Conservation (phyloP, 2,797 vertebrate species). For the Lates japonicus region DNA sequence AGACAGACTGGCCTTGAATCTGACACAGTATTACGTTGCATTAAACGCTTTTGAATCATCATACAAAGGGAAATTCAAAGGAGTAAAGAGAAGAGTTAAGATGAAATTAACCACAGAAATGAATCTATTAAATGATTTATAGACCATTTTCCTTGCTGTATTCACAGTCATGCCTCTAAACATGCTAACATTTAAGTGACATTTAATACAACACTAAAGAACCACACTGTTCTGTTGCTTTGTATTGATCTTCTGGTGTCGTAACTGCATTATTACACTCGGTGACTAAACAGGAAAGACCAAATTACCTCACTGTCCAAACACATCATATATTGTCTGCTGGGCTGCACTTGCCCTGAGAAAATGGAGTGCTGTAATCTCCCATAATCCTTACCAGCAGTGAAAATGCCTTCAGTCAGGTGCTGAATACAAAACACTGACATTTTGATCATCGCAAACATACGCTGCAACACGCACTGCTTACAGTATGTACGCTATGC, state of each 20-base stretch:
- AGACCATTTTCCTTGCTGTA: not conserved
- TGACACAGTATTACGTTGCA: not conserved
- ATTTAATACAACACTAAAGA: slow-evolving; percentile 18
- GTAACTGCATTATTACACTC: slow-evolving; percentile 27
- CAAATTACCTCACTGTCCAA: slow-evolving; percentile 52
- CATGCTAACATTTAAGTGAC: not conserved
- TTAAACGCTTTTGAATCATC: not conserved
- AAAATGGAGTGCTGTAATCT: slow-evolving; percentile 76
- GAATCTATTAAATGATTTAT: not conserved
- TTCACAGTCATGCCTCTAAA: not conserved
- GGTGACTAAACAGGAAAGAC: slow-evolving; percentile 38
- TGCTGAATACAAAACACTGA: slow-evolving; percentile 61
- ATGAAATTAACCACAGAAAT: not conserved
- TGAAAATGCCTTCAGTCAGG: slow-evolving; percentile 68
- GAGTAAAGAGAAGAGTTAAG: not conserved
- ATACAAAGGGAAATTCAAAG: not conserved
- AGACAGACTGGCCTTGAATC: not conserved
- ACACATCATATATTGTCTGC: slow-evolving; percentile 52
- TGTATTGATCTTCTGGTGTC: slow-evolving; percentile 17
- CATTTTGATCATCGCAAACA: slow-evolving; percentile 38
- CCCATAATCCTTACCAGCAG: slow-evolving; percentile 61
- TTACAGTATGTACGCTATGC: slow-evolving; percentile 2
- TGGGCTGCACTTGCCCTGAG: slow-evolving; percentile 51
- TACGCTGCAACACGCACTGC: not conserved
- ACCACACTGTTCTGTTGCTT: slow-evolving; percentile 1